Conservation (phyloP, 92 coral and sea anemone genomes). For the Actinernus sp. region DNA sequence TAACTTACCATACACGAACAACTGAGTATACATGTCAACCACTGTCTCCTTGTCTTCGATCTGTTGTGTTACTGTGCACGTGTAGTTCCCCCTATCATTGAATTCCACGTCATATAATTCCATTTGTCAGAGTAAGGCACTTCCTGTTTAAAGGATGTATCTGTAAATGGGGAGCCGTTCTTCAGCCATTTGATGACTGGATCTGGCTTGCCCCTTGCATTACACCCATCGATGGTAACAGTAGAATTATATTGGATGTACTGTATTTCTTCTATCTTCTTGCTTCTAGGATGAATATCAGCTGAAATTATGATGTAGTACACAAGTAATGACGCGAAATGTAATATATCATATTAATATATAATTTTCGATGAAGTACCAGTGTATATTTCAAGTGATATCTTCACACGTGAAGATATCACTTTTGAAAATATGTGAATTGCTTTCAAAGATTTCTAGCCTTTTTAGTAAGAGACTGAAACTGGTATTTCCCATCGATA, state of each 20-base stretch:
- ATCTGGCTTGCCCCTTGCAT: background rate
- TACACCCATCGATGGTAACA: background rate
- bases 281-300: too few relatives aligned
- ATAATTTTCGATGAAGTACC: too few relatives aligned
- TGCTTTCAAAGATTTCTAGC: too few relatives aligned
- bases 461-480: too few relatives aligned
- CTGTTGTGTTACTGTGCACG: background rate
- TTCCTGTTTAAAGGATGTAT: background rate
- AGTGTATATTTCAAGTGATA: too few relatives aligned
- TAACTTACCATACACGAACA: slow-evolving; percentile 1
- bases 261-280: background rate
- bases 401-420: too few relatives aligned
- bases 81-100: background rate
- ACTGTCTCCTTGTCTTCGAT: background rate
- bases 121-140: background rate
- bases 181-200: background rate
- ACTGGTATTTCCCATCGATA: too few relatives aligned
- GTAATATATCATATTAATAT: too few relatives aligned
- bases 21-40: background rate
- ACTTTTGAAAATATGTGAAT: too few relatives aligned
- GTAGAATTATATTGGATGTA: background rate
- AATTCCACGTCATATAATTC: background rate
- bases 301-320: too few relatives aligned
- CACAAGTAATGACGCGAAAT: too few relatives aligned
- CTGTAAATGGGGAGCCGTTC: background rate